phyloP scores from a whole-genome alignment of 2,888 invertebrate species.

The Omphaloscelis lunosa region DNA sequence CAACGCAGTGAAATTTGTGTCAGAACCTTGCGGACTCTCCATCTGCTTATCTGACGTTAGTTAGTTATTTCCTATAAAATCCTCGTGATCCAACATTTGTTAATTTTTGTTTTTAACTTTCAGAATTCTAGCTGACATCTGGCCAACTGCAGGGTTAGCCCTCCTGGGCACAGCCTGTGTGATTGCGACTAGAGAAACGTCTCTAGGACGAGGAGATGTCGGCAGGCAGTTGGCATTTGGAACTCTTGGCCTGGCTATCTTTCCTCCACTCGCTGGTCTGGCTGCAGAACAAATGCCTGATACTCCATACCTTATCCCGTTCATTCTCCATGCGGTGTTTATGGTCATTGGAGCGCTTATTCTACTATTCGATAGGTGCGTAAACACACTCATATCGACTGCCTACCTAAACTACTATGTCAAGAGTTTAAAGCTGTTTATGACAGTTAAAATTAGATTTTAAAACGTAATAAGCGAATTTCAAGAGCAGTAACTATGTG shows the following conservation, averaged over 20 bases:
- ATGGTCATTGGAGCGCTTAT: constrained; percentile 91
- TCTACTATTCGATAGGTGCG: constrained; percentile 90
- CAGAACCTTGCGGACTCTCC: too few species aligned
- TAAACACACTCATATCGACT: constrained; percentile 7
- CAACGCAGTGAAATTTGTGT: too few species aligned
- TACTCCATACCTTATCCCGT: constrained; percentile 89
- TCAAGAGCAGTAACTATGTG: constrained; percentile 16
- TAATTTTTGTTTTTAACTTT: constrained; percentile 29
- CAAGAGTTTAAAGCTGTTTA: constrained; percentile 28
- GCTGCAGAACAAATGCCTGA: constrained; percentile 82
- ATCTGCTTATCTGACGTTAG: too few species aligned
- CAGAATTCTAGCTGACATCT: constrained; percentile 94
- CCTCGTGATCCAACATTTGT: not conserved
- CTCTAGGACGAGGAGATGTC: constrained; percentile 94
- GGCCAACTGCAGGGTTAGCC: constrained; percentile 93
- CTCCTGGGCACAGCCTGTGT: constrained; percentile 94
- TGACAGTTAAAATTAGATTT: constrained; percentile 39
- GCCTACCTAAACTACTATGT: constrained; percentile 8
- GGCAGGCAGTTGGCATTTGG: constrained; percentile 95
- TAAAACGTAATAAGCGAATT: constrained; percentile 18
- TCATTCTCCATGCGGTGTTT: constrained; percentile 90
- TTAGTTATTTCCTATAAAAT: not conserved
- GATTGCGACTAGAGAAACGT: constrained; percentile 95
- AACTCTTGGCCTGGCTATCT: constrained; percentile 93
- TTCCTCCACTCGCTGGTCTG: constrained; percentile 91